Percentiles rank a stretch among this genome's conserved stretches.
phyloP scores from a whole-genome alignment of 2,113 vertebrate species.

The Cyprinodon variegatus region DNA sequence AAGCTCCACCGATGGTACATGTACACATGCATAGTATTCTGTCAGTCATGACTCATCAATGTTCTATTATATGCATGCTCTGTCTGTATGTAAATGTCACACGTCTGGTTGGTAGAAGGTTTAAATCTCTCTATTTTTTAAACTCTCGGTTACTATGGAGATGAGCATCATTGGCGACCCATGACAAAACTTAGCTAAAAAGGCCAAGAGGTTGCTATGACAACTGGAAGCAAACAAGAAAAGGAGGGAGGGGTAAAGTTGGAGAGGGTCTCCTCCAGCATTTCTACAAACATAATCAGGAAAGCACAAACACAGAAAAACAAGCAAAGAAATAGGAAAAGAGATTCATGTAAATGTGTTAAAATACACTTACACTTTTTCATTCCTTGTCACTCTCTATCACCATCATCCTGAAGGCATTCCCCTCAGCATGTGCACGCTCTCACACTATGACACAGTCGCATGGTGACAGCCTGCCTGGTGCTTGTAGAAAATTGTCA shows the following conservation, averaged over 20 bases:
- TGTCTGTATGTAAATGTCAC: constrained; percentile 51
- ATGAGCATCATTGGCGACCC: constrained; percentile 54
- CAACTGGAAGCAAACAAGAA: constrained; percentile 61
- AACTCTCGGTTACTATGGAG: constrained; percentile 64
- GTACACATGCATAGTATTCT: not conserved
- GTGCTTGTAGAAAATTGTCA: constrained; percentile 17
- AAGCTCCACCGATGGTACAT: not conserved
- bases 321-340: not conserved
- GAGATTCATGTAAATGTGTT: not conserved
- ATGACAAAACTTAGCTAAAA: constrained; percentile 58
- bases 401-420: not conserved
- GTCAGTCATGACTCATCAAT: constrained; percentile 12
- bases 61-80: constrained; percentile 1
- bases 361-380: not conserved
- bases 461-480: constrained; percentile 23
- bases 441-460: not conserved
- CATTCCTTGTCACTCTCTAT: not conserved
- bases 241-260: constrained; percentile 31
- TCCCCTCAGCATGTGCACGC: constrained; percentile 5
- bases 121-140: constrained; percentile 40
- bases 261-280: constrained; percentile 23
- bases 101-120: constrained; percentile 38
- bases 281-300: not conserved
- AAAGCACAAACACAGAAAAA: not conserved
- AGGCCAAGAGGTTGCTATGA: constrained; percentile 73